These are phyloP conservation scores for Uria lomvia DNA, from an alignment of 2,113 vertebrate genomes.

Conservation along the genomic window DNA sequence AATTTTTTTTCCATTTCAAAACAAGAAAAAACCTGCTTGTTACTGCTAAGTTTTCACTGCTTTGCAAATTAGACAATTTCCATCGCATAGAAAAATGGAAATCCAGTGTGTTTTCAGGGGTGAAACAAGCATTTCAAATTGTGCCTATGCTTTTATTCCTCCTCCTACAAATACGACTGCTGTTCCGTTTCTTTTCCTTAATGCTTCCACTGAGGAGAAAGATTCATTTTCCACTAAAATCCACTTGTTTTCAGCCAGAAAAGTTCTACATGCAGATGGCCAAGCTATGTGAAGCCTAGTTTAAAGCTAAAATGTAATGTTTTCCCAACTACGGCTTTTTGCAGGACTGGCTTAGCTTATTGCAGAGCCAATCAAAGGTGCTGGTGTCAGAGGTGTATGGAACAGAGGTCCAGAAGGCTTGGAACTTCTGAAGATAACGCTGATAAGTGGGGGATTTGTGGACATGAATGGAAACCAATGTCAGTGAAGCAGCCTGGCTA, in stretches of 20 bases:
- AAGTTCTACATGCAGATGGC: background rate
- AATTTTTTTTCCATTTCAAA: background rate
- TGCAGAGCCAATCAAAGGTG: background rate
- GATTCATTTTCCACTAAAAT: background rate
- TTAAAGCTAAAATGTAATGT: background rate
- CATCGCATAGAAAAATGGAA: background rate
- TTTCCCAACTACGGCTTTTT: background rate
- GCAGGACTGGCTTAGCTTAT: background rate
- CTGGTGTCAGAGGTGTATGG: background rate
- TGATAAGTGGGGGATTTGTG: background rate
- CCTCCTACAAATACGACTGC: background rate
- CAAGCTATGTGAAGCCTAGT: background rate
- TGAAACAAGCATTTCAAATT: background rate
- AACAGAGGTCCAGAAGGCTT: background rate
- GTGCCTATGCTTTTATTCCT: background rate
- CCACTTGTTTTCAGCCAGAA: background rate
- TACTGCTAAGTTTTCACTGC: background rate
- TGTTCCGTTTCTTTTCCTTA: background rate
- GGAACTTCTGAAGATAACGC: background rate
- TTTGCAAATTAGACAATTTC: background rate
- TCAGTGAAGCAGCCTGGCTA: background rate
- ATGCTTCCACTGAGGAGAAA: background rate
- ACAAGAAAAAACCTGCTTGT: background rate
- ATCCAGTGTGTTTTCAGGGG: background rate
- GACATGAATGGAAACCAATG: background rate